Base-by-base conservation (phyloP, 2,113 vertebrate species). In the Callospermophilus lateralis region DNA sequence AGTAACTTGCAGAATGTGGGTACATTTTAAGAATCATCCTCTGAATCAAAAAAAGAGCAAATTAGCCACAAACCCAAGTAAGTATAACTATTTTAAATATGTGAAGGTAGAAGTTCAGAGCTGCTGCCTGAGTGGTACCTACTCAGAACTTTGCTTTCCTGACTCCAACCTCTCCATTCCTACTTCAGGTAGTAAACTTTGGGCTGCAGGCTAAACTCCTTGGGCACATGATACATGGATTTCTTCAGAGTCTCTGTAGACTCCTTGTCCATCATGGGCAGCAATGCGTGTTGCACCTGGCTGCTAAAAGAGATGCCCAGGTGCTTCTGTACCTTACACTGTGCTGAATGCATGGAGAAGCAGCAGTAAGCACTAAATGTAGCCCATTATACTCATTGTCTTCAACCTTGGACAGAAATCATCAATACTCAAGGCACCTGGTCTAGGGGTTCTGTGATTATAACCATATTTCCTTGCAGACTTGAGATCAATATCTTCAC, bases 311-410 rank as follows among this genome's bases (percentile, higher is more conserved):
- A 42, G 63, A 73, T 22, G 22, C 16, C 22, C 51, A 26, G 76
- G 12, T 37, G 37, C 48, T 84, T 34, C 61, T 26, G 37, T 26
- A 9, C 30, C 24, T 6, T 2, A 6, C 4, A 45, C 26, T 11
- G 13, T 39, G 39, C 20, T 39, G 15, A 42, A 19, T 1, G 0
- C 34, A 5, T 1, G 4, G 11, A 8, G 20, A 3, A 39, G 28
- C 65, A 63, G n/a, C 34, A 37, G 39, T 37, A 72, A 48, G 48
- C 39, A 15, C 39, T 70, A 20, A 19, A 9, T 45, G 24, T 45
- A 73, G 8, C 28, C 37, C 28, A n/a, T 32, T 24, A 0, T 3
- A 13, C 39, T 81, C 26, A 5, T 22, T 28, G 19, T 70, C 28
- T 70, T 74, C 70, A 51, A 19, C 28, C 22, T 53, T 30, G 39